Evolutionary conservation across 2,113 vertebrate species (phyloP), one percentile per base, ranked within the genome.

Genomic region (Empidonax traillii): DNA sequence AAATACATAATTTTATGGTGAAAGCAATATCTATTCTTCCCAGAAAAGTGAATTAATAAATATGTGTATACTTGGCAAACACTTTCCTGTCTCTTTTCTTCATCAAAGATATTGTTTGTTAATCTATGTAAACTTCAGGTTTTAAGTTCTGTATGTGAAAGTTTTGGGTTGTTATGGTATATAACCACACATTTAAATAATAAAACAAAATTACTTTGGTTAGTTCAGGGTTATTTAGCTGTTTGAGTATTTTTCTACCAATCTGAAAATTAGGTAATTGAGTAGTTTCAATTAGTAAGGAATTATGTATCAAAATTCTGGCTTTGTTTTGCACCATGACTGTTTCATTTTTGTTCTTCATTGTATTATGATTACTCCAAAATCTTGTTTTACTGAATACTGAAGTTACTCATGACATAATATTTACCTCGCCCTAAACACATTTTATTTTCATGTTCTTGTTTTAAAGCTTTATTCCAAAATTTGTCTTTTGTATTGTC

Each of bases 11-110:
- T 84, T 83, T 84, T 82, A 33, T 68, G 16, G 3, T 90, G 56
- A 92, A 92, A 93, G 27, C 41, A 43, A 21, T 72, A 53, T 61
- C 79, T 33, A 69, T 55, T 79, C 41, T 89, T 90, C n/a, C 20
- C 49, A 81, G 77, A 81, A 46, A 33, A 94, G 9, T 7, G 3
- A 92, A 75, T 76, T 81, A 96, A 96, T 94, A 96, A 92, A 96
- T 84, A 61, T 27, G 3, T 51, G 7, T 92, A 11, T 69, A 62
- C 52, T 80, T 96, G 85, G 68, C 65, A 90, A 93, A 95, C 80
- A 89, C 73, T 94, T 90, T 28, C 82, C 81, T 90, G 85, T 95
- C 85, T 95, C 83, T 88, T 88, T 88, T 86, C 58, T 95, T 96
- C 80, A 69, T 85, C 88, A 81, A 80, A 75, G 14, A 30, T 66